Evolutionary conservation across 23 tunicate species (phyloP).

Genomic region (Halocynthia aurantium): DNA sequence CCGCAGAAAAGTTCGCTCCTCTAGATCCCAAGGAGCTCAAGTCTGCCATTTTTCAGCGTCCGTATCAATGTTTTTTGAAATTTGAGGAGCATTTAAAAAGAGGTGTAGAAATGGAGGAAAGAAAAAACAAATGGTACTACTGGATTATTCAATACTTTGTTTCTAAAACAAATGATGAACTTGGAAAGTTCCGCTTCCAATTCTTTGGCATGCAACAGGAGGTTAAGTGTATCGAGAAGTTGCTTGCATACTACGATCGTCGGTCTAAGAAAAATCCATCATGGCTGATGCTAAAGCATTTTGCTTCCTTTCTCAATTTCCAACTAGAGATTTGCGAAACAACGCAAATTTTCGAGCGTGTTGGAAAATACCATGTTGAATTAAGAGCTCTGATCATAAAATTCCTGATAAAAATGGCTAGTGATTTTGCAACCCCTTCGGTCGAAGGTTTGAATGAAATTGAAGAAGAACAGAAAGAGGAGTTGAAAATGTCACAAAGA

Average conservation of each 20-base stretch:
- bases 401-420: conserved; percentile 45
- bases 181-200: conserved; percentile 32
- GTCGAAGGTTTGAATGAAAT: neutral
- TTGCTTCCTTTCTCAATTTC: conserved; percentile 49
- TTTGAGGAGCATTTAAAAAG: too few species aligned
- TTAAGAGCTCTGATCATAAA: conserved; percentile 25
- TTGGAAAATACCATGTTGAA: too few species aligned
- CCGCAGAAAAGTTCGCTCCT: too few species aligned
- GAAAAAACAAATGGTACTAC: too few species aligned
- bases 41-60: conserved; percentile 53
- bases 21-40: conserved; percentile 42
- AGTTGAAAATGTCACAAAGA: conserved; percentile 37
- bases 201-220: conserved; percentile 27
- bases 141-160: too few species aligned
- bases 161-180: conserved; percentile 16
- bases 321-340: conserved; percentile 64
- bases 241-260: conserved; percentile 35
- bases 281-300: conserved; percentile 56
- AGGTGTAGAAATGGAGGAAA: too few species aligned
- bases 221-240: conserved; percentile 23
- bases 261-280: conserved; percentile 43
- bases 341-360: too few species aligned
- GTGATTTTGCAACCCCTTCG: conserved; percentile 50
- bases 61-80: conserved; percentile 48
- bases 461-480: too few species aligned